phyloP scores from a whole-genome alignment of 2,888 invertebrate species.

The Andrena camellia region DNA sequence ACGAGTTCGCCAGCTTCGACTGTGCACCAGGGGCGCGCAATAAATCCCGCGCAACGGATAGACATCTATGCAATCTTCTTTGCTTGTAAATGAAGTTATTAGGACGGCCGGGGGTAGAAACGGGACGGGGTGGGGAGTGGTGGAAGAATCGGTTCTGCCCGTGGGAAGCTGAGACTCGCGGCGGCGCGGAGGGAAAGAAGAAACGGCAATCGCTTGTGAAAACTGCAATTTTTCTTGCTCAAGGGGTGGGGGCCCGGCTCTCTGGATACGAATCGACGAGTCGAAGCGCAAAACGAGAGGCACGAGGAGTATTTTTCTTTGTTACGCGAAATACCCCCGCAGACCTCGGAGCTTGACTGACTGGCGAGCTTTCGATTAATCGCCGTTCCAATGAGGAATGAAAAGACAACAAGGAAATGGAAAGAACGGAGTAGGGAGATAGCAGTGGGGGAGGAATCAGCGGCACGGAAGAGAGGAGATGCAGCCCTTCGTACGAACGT shows the following conservation, averaged over 20 bases:
- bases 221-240: slow-evolving; percentile 18
- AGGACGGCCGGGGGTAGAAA: background rate
- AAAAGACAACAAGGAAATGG: background rate
- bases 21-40: background rate
- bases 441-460: background rate
- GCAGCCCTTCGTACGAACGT: slow-evolving; percentile 47
- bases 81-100: slow-evolving; percentile 19
- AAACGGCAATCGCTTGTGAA: slow-evolving; percentile 13
- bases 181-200: background rate
- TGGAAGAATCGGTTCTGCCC: background rate
- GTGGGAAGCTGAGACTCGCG: background rate
- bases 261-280: slow-evolving; percentile 32
- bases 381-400: slow-evolving; percentile 20
- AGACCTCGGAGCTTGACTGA: slow-evolving; percentile 30
- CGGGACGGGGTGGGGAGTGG: background rate
- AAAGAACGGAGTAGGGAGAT: background rate
- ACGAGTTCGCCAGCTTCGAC: background rate
- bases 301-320: slow-evolving; percentile 33
- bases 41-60: slow-evolving; percentile 19
- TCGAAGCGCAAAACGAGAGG: slow-evolving; percentile 23
- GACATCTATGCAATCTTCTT: background rate
- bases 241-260: background rate
- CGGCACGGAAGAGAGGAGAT: slow-evolving; percentile 48
- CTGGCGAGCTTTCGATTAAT: slow-evolving; percentile 55
- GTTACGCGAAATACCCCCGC: slow-evolving; percentile 28